Base-by-base conservation (phyloP, 2,113 vertebrate species). In the Panurus biarmicus region DNA sequence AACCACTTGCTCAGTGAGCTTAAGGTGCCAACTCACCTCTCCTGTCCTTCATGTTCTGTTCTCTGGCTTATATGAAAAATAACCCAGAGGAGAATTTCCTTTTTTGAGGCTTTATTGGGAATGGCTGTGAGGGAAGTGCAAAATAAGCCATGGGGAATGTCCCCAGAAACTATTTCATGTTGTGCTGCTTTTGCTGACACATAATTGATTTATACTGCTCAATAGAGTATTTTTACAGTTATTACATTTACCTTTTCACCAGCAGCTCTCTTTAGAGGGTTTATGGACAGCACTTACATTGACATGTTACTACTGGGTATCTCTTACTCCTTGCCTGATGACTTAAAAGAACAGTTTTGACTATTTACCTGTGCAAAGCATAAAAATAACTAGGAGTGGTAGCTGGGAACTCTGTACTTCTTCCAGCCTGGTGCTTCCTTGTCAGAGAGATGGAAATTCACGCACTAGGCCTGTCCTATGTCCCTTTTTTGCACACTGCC, bases 251-350 rank as follows among this genome's bases (percentile, higher is more conserved):
- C 35, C 42, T 74, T 73, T n/a, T 58, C 72, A 54, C 28, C 14
- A 16, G 38, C 38, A 77, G 26, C 56, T 86, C 47, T 66, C 1
- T 47, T 67, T 21, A 26, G 24, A 48, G 47, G 12, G 29, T 64
- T 76, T 66, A 50, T 40, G 14, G 72, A 22, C 47, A 90, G 60
- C 24, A 60, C 5, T 64, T 48, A 13, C 24, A 14, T 29, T 81
- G 81, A 23, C 4, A 14, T 3, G 3, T 40, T 38, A 8, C 29
- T 20, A 0, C 9, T 35, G 11, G 1, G 0, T 48, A 5, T 62
- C 47, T 71, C 29, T 75, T 54, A 29, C 14, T 79, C 45, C 45
- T 82, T 81, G 20, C 18, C 75, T 69, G 44, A 23, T 36, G 26
- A n/a, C 31, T 54, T 35, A 8, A 58, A 61, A 61, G 64, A 70